A percentile compares a stretch with the other conserved stretches of the same genome.
phyloP scores from a whole-genome alignment of 2,113 vertebrate species.

The Phoenicopterus ruber region DNA sequence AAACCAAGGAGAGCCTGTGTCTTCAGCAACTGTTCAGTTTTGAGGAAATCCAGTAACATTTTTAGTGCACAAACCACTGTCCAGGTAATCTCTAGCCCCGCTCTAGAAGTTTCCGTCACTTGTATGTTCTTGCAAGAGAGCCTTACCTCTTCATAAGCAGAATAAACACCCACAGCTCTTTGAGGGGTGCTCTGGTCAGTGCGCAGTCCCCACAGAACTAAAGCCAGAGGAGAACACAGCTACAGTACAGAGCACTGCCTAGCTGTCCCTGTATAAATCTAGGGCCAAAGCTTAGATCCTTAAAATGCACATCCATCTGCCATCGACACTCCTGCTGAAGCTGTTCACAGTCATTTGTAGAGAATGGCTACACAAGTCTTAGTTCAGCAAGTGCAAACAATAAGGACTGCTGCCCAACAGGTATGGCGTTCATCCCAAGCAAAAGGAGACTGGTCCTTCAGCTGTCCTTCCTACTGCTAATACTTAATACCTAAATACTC shows the following conservation, averaged over 20 bases:
- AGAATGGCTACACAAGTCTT: background rate
- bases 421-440: background rate
- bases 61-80: background rate
- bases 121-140: background rate
- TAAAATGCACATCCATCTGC: background rate
- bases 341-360: background rate
- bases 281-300: background rate
- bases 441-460: background rate
- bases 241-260: background rate
- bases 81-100: background rate
- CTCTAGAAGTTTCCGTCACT: background rate
- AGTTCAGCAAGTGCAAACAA: background rate
- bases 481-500: background rate
- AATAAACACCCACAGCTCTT: background rate
- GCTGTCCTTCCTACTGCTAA: background rate
- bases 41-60: background rate
- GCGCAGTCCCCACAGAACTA: background rate
- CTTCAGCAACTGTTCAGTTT: background rate
- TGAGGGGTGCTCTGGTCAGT: background rate
- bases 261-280: background rate
- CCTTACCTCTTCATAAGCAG: background rate
- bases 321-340: rapidly evolving
- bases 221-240: background rate
- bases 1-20: background rate
- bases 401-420: rapidly evolving